Percentiles rank a stretch among this genome's conserved stretches.
phyloP scores from a whole-genome alignment of 2,797 vertebrate genomes.

The Chelidonichthys spinosus region DNA sequence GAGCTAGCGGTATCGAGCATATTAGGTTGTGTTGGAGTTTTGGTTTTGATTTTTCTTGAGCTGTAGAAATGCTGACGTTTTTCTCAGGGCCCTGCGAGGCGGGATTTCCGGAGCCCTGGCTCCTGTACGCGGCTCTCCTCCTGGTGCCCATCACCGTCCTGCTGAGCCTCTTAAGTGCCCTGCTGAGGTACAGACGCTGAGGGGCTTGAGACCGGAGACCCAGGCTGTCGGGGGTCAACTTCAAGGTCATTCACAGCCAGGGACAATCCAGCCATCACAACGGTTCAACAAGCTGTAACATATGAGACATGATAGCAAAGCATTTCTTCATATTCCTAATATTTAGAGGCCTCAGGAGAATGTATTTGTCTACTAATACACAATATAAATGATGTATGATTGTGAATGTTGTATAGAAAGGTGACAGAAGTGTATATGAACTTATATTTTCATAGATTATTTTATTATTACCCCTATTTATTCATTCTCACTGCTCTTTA shows the following conservation, averaged over 20 bases:
- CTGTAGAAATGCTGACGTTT: neutral
- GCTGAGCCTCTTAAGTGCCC: conserved; percentile 15
- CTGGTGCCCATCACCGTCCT: conserved; percentile 45
- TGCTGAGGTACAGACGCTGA: conserved; percentile 2
- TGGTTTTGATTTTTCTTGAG: neutral
- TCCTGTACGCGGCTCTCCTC: conserved; percentile 58
- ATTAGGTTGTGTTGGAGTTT: neutral
- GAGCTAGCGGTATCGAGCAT: neutral
- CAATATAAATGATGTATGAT: neutral
- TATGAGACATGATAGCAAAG: neutral
- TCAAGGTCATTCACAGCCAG: neutral
- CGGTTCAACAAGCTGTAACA: no score
- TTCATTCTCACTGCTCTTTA: neutral
- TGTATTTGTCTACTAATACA: neutral
- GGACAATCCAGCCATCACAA: neutral
- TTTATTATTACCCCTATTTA: neutral
- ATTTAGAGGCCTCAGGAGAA: neutral
- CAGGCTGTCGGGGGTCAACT: neutral
- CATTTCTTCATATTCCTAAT: neutral
- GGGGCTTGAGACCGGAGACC: neutral
- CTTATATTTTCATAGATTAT: no score
- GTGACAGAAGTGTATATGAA: neutral
- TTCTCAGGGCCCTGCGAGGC: neutral
- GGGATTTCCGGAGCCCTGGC: conserved; percentile 60
- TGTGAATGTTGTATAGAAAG: neutral